Evolutionary conservation across 2,888 invertebrate species (phyloP).

Genomic region (Agrotis ipsilon): DNA sequence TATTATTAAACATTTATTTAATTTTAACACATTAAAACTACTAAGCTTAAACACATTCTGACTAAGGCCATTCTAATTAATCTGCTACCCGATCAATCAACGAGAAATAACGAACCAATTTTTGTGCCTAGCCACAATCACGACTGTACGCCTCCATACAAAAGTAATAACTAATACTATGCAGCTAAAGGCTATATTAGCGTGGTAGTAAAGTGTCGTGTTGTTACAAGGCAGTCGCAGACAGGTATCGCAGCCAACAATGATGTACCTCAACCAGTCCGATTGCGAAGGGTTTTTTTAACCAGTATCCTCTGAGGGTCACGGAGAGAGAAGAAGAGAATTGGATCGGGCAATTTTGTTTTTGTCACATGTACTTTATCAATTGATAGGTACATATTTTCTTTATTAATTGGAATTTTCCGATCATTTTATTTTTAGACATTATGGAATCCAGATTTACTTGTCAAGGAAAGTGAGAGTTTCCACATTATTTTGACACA

Average conservation of each 20-base stretch:
- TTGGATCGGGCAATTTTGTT: constrained; percentile 42
- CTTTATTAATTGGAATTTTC: background rate
- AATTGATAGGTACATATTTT: background rate
- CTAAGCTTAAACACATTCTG: constrained; percentile 6
- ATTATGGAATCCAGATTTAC: background rate
- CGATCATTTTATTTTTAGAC: background rate
- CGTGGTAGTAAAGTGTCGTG: constrained; percentile 67
- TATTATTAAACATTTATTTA: too few species aligned
- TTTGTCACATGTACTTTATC: too few species aligned
- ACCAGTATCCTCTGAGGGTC: constrained; percentile 79
- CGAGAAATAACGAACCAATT: constrained; percentile 65
- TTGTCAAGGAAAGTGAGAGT: background rate
- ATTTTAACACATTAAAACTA: background rate
- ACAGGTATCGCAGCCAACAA: constrained; percentile 83
- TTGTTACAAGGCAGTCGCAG: constrained; percentile 73
- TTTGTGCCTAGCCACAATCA: constrained; percentile 64
- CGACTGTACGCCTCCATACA: constrained; percentile 27
- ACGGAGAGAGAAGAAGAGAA: constrained; percentile 58
- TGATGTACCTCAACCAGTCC: constrained; percentile 86
- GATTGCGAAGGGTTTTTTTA: constrained; percentile 82
- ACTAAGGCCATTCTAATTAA: constrained; percentile 53
- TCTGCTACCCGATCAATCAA: constrained; percentile 58
- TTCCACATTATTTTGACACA: background rate
- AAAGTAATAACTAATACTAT: constrained; percentile 38
- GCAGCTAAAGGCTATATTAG: constrained; percentile 62